These are phyloP conservation scores for Melanotaenia trifasciata DNA, from an alignment of 2,797 vertebrate genomes.

Conservation along the genomic window DNA sequence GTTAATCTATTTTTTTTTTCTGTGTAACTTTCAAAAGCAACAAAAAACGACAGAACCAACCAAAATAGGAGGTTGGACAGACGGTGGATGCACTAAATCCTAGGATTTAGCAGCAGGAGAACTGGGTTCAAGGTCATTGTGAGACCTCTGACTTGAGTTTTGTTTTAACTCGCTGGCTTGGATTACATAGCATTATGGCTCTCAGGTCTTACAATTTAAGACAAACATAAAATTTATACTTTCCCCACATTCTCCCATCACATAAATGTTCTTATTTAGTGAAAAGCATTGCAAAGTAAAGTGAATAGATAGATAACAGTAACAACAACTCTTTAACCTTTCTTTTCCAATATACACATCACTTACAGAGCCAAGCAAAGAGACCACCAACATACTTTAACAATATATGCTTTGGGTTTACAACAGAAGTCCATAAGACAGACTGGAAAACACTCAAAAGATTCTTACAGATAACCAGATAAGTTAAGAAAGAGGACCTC, in stretches of 20 bases:
- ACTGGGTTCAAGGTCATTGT: not conserved
- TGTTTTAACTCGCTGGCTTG: not conserved
- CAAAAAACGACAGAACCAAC: not conserved
- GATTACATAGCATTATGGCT: not conserved
- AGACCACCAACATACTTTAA: too few species aligned
- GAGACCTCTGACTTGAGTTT: not conserved
- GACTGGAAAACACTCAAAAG: not conserved
- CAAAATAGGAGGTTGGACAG: not conserved
- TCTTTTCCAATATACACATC: not conserved
- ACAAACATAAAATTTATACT: not conserved
- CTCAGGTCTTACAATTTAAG: not conserved
- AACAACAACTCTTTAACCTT: too few species aligned
- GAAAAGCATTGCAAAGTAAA: not conserved
- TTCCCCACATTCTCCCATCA: not conserved
- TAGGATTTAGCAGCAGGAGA: not conserved
- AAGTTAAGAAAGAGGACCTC: not conserved
- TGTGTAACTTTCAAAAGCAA: not conserved
- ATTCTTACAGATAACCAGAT: not conserved
- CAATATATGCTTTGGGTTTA: too few species aligned
- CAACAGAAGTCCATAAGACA: not conserved
- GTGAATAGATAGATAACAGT: not conserved
- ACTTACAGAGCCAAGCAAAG: too few species aligned
- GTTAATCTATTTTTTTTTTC: not conserved
- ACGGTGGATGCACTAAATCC: not conserved
- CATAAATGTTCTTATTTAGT: not conserved